Evolutionary conservation across 1,140 invertebrate genomes (phyloP).

Genomic region (Cydia splendana): DNA sequence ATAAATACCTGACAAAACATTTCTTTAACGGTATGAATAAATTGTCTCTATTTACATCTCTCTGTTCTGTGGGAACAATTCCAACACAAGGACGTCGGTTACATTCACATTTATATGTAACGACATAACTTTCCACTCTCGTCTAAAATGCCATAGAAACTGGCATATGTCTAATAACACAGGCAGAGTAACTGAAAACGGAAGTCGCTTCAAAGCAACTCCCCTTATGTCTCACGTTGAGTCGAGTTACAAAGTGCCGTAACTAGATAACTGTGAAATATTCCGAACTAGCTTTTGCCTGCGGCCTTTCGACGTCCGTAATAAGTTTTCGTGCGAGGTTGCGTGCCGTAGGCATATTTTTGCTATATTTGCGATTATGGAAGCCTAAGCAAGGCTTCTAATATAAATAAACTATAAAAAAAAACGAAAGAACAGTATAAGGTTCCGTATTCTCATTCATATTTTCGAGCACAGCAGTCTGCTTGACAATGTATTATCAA

Average conservation of each 20-base stretch:
- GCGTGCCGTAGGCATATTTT: background rate
- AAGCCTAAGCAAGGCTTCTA: background rate
- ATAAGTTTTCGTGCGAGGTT: conserved; percentile 9
- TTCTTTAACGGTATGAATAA: background rate
- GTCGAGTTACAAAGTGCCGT: conserved; percentile 50
- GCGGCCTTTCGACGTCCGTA: conserved; percentile 33
- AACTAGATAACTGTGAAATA: conserved; percentile 51
- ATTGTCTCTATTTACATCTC: background rate
- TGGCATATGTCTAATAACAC: conserved; percentile 55
- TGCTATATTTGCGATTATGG: background rate
- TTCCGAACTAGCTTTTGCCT: conserved; percentile 24
- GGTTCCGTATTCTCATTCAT: background rate
- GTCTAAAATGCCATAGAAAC: conserved; percentile 47
- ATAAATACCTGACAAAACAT: background rate
- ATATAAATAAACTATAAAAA: background rate
- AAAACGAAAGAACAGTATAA: background rate
- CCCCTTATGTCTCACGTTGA: conserved; percentile 58
- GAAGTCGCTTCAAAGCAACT: conserved; percentile 54
- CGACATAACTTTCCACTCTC: conserved; percentile 37
- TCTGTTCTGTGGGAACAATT: background rate
- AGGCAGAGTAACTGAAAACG: conserved; percentile 58
- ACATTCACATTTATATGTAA: conserved; percentile 33
- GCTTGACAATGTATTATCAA: background rate
- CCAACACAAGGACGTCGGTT: conserved; percentile 15
- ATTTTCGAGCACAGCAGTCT: background rate